phyloP scores from a whole-genome alignment of 2,888 invertebrate species.

The Cheilosia grossa region DNA sequence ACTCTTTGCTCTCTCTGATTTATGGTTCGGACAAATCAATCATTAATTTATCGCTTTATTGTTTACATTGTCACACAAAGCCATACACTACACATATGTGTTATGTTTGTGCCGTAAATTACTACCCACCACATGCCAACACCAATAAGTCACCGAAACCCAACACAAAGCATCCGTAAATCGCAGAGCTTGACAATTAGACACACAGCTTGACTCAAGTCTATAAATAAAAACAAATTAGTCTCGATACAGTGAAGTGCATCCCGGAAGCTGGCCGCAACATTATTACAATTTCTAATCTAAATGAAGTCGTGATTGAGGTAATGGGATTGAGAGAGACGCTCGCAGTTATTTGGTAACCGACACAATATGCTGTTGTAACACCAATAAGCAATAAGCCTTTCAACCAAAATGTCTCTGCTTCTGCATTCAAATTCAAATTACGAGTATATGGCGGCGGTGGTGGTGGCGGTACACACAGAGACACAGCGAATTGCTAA shows the following conservation, averaged over 20 bases:
- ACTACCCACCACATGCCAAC: constrained; percentile 3
- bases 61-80: constrained; percentile 14
- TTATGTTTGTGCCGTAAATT: constrained; percentile 19
- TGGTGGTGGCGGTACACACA: constrained; percentile 20
- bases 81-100: neutral
- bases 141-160: constrained; percentile 21
- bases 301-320: constrained; percentile 70
- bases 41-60: constrained; percentile 56
- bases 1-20: constrained; percentile 19
- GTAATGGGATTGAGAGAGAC: constrained; percentile 59
- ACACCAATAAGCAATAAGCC: constrained; percentile 19
- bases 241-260: constrained; percentile 19
- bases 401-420: constrained; percentile 38
- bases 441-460: constrained; percentile 37
- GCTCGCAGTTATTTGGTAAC: constrained; percentile 49
- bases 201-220: constrained; percentile 7
- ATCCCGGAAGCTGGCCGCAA: constrained; percentile 59
- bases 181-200: constrained; percentile 3
- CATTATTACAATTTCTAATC: constrained; percentile 53
- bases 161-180: neutral
- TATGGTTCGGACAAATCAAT: constrained; percentile 41
- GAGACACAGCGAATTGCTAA: constrained; percentile 31
- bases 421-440: constrained; percentile 60
- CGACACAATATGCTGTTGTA: neutral
- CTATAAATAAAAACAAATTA: constrained; percentile 65